These are phyloP conservation scores for Phortica magna DNA, from an alignment of 2,888 invertebrate genomes.

Conservation along the genomic window DNA sequence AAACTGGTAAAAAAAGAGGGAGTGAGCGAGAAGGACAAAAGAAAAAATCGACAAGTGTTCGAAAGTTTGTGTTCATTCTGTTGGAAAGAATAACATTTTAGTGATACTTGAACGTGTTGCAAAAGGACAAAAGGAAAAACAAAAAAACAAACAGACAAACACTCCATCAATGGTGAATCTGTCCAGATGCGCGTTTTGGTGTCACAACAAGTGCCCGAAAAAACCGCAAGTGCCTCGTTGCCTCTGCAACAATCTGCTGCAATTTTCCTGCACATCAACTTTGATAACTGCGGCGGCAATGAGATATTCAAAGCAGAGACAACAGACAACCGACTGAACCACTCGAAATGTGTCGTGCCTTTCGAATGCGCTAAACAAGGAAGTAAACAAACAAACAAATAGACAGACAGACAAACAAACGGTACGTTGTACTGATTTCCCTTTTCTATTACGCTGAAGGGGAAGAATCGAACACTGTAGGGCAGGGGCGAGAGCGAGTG, in stretches of 20 bases:
- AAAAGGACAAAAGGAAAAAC: neutral
- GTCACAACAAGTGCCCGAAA: conserved; percentile 35
- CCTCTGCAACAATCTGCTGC: conserved; percentile 65
- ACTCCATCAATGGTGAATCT: conserved; percentile 57
- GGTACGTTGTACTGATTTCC: conserved; percentile 49
- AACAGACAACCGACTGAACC: neutral
- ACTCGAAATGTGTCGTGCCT: conserved; percentile 12
- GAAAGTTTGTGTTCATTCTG: neutral
- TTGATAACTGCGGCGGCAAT: conserved; percentile 6
- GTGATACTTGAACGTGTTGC: neutral
- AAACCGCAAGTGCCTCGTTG: conserved; percentile 56
- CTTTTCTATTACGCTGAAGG: conserved; percentile 5
- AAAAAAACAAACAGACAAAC: conserved; percentile 1
- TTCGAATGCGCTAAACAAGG: neutral
- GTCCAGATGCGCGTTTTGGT: conserved; percentile 46
- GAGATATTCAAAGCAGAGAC: neutral
- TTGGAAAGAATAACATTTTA: conserved; percentile 25
- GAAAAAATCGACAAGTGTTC: neutral
- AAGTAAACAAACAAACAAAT: conserved; percentile 62
- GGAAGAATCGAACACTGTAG: neutral
- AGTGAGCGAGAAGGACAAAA: neutral
- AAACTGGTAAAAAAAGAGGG: neutral
- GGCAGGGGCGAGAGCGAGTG: neutral
- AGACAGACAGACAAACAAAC: conserved; percentile 67
- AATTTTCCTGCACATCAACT: conserved; percentile 53